These are phyloP conservation scores for Chroicocephalus ridibundus DNA, from an alignment of 2,113 vertebrate species.

Conservation along the genomic window DNA sequence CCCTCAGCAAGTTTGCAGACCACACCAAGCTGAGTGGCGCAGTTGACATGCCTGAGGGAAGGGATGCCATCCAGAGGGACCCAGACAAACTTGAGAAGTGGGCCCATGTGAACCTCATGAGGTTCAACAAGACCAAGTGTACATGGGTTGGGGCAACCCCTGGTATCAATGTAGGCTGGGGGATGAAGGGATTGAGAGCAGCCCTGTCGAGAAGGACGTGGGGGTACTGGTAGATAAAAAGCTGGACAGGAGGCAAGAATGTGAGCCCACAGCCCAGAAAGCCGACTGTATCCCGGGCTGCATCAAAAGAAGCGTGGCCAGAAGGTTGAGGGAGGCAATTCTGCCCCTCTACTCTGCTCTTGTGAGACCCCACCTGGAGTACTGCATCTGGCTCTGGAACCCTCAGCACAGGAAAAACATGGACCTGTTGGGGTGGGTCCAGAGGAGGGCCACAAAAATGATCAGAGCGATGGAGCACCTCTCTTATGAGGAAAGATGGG, in stretches of 20 bases:
- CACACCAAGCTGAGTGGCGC: background rate
- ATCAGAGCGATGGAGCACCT: background rate
- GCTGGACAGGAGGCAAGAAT: background rate
- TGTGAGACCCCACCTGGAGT: background rate
- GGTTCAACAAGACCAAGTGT: background rate
- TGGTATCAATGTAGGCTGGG: background rate
- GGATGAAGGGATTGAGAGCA: background rate
- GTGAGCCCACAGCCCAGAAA: rapidly evolving
- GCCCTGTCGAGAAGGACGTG: background rate
- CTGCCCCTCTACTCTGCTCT: background rate
- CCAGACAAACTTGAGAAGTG: background rate
- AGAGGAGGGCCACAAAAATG: background rate
- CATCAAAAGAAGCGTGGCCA: background rate
- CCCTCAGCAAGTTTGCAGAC: background rate
- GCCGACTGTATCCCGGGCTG: background rate
- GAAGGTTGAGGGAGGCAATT: background rate
- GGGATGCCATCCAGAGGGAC: background rate
- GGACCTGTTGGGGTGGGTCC: rapidly evolving
- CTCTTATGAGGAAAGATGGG: background rate
- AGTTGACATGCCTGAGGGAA: rapidly evolving
- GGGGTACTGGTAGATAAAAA: background rate
- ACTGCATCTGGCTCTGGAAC: background rate
- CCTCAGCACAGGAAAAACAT: too few species aligned
- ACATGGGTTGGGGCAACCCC: background rate
- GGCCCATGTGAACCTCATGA: background rate